Evolutionary conservation across 2,888 invertebrate species (phyloP).

Genomic region (Eumerus sabulonum): DNA sequence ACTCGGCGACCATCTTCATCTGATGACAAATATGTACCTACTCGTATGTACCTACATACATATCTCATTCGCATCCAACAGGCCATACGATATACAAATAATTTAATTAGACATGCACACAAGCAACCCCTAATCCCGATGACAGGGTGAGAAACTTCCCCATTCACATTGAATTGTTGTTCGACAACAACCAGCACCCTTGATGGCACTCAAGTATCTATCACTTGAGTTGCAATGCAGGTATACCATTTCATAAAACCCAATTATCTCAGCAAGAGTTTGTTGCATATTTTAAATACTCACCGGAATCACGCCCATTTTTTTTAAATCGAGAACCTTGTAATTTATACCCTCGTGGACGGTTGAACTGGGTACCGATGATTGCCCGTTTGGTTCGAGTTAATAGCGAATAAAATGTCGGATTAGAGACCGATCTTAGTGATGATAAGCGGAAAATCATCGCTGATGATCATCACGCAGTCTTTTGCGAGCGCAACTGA

Average conservation of each 20-base stretch:
- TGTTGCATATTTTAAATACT: conserved; percentile 67
- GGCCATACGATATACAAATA: conserved; percentile 14
- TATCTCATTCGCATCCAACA: conserved; percentile 7
- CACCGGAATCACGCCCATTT: conserved; percentile 57
- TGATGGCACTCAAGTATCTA: conserved; percentile 21
- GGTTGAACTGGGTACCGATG: conserved; percentile 26
- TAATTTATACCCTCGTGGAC: conserved; percentile 59
- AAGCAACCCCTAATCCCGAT: conserved; percentile 53
- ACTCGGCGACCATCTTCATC: no score
- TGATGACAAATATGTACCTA: no score
- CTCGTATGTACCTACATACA: not conserved
- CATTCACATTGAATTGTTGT: not conserved
- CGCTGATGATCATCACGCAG: conserved; percentile 45
- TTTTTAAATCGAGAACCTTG: conserved; percentile 33
- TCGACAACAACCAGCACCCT: conserved; percentile 29
- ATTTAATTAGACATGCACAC: conserved; percentile 55
- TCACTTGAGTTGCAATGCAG: conserved; percentile 42
- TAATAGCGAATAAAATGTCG: conserved; percentile 66
- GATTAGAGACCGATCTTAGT: conserved; percentile 65
- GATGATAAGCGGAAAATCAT: conserved; percentile 68
- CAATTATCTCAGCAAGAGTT: conserved; percentile 68
- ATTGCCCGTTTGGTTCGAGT: conserved; percentile 67
- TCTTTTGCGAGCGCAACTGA: conserved; percentile 30
- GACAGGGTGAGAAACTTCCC: no score
- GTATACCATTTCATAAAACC: conserved; percentile 35